Base-by-base conservation (phyloP, 2,113 vertebrate species). In the Gadus chalcogrammus region DNA sequence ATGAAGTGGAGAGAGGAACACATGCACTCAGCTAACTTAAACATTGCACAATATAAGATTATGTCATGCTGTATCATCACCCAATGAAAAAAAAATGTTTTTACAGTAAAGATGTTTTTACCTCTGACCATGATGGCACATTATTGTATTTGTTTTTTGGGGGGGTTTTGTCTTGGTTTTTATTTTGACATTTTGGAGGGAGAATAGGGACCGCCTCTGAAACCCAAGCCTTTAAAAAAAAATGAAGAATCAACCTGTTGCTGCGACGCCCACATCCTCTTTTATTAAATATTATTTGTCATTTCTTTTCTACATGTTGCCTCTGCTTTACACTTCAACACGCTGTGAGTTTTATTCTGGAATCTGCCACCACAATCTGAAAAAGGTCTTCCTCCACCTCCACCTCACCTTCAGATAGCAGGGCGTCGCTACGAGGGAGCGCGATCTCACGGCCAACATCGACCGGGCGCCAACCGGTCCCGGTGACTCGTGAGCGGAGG, bases 51-150 rank as follows among this genome's bases (percentile, higher is more conserved):
- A 75, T 79, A 80, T 67, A 27, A 85, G 74, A 84, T 78, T 78
- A 79, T 78, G 77, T 79, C 83, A 80, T 79, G 76, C 84, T 84
- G 82, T 85, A 83, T 85, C 68, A 74, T 82, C 77, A 78, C 77
- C 80, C 81, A 83, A 86, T 80, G 61, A 80, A 75, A 76, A 79
- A 20, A 75, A 76, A 75, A 17, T 79, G 71, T 85, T 83, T 69
- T 88, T 55, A 73, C 66, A 63, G 65, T 67, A 18, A 68, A 63
- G 1, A 73, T 67, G 64, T 55, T 68, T 58, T 62, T 84, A 88
- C 84, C 82, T 89, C 85, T 76, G 68, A 84, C 71, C 76, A 73
- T 82, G 73, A 79, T 82, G 86, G 84, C 85, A 87, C 85, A 87
- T 87, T 77, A 59, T 82, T 82, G 73, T 84, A 27, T 60, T 63